phyloP scores from a whole-genome alignment of 2,113 vertebrate genomes.

The Cyphomyrus plagiostoma region DNA sequence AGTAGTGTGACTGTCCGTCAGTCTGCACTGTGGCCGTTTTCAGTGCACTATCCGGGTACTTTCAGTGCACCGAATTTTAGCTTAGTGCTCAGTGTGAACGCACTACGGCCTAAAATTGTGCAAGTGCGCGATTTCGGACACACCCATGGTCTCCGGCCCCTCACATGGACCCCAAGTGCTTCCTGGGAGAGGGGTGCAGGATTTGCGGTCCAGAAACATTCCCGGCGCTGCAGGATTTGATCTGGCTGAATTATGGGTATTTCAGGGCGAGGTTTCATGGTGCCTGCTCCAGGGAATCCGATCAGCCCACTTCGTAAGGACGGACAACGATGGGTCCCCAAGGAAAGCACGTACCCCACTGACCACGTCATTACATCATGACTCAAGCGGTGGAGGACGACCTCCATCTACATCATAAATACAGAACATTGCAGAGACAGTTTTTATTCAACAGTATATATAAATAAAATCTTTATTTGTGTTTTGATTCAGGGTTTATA shows the following conservation, averaged over 20 bases:
- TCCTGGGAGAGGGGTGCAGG: background rate
- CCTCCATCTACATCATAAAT: background rate
- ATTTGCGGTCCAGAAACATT: background rate
- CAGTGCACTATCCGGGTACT: too few relatives aligned
- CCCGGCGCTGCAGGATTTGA: background rate
- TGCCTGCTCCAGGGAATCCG: background rate
- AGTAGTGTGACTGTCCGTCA: too few relatives aligned
- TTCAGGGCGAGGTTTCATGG: background rate
- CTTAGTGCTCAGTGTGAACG: too few relatives aligned
- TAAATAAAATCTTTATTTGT: background rate
- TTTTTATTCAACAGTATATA: background rate
- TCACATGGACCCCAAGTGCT: background rate
- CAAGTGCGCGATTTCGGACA: too few relatives aligned
- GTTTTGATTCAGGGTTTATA: background rate
- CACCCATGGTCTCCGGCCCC: conserved; percentile 44
- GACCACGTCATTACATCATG: background rate
- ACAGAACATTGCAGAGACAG: conserved; percentile 6
- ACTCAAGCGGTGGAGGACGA: background rate
- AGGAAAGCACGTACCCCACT: background rate
- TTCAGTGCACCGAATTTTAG: too few relatives aligned
- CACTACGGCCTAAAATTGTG: too few relatives aligned
- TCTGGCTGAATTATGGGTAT: background rate
- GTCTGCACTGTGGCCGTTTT: too few relatives aligned
- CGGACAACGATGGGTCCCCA: background rate
- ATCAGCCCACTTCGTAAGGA: background rate